phyloP scores from a whole-genome alignment of 2,113 vertebrate genomes.

The Cairina moschata region DNA sequence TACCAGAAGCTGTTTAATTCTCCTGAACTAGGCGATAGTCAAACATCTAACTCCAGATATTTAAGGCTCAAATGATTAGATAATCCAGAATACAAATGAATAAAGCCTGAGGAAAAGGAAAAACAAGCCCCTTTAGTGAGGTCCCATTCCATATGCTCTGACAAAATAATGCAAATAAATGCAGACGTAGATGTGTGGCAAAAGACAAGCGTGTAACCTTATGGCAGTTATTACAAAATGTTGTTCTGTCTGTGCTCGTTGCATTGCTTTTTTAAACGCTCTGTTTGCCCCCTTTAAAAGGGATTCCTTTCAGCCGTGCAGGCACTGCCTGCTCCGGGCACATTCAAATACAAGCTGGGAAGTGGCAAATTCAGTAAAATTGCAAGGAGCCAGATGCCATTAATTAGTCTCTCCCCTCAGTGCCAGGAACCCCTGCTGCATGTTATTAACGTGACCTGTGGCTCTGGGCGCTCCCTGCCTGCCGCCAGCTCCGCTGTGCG shows the following conservation, averaged over 20 bases:
- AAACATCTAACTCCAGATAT: neutral
- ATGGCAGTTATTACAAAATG: neutral
- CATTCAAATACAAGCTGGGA: neutral
- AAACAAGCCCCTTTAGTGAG: neutral
- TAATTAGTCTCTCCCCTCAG: neutral
- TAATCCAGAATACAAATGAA: slow-evolving; percentile 8
- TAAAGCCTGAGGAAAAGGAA: neutral
- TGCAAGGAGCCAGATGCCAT: neutral
- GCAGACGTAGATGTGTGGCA: neutral
- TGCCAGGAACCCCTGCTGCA: neutral
- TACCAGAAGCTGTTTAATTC: neutral
- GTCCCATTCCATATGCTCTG: slow-evolving; percentile 26
- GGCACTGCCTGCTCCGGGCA: neutral
- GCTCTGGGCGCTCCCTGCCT: neutral
- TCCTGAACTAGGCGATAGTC: neutral
- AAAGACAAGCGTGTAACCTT: neutral
- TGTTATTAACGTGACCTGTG: fast-evolving
- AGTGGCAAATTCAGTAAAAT: neutral
- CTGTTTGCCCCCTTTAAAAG: neutral
- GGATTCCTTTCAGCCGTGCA: neutral
- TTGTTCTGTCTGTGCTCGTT: neutral
- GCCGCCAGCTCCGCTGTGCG: neutral
- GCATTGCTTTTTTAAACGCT: neutral
- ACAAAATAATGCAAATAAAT: slow-evolving; percentile 2
- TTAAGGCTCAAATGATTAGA: slow-evolving; percentile 16